These are phyloP conservation scores for Charina bottae DNA, from an alignment of 2,113 vertebrate genomes.

Conservation along the genomic window DNA sequence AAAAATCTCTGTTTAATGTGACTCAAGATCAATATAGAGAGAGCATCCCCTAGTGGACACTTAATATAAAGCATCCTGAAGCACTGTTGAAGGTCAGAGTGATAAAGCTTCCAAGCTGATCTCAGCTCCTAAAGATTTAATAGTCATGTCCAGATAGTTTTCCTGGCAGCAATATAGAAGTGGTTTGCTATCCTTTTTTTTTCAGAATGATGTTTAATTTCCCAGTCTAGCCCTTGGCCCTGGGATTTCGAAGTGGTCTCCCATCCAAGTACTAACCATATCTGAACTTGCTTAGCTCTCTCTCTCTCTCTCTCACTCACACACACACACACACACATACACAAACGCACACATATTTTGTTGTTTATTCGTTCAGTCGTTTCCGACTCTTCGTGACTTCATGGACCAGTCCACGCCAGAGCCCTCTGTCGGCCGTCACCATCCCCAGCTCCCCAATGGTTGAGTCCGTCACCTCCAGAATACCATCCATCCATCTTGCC, in stretches of 20 bases:
- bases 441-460: no score
- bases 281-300: not conserved
- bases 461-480: no score
- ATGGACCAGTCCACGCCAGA: no score
- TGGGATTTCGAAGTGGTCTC: not conserved
- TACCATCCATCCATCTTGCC: no score
- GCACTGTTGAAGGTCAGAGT: no score
- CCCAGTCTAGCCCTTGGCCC: not conserved
- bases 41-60: slow-evolving; percentile 24
- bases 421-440: no score
- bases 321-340: no score
- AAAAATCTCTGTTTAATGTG: not conserved
- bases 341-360: no score
- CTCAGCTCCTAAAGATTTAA: not conserved
- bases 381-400: no score
- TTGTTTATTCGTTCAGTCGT: no score
- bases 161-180: not conserved
- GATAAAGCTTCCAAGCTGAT: not conserved
- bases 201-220: not conserved
- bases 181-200: not conserved
- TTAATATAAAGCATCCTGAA: not conserved
- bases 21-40: not conserved
- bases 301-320: no score
- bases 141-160: not conserved
- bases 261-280: not conserved